Evolutionary conservation across 1,140 invertebrate genomes (phyloP).

Genomic region (Plutomurus gul): DNA sequence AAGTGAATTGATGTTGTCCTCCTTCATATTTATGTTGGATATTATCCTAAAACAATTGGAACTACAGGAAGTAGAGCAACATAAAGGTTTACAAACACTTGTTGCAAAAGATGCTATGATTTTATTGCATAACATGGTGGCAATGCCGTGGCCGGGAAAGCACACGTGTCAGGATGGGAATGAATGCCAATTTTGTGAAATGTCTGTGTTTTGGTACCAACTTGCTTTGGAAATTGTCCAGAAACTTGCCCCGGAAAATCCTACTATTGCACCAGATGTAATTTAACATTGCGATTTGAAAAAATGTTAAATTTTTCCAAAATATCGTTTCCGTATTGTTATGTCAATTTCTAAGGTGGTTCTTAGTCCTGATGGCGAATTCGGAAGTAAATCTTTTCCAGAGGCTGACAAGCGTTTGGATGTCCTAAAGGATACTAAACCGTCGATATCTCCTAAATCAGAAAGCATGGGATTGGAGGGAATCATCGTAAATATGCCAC

Average conservation of each 20-base stretch:
- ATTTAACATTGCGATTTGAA: slow-evolving; percentile 55
- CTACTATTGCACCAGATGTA: slow-evolving; percentile 77
- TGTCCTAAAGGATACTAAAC: slow-evolving; percentile 45
- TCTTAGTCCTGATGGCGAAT: slow-evolving; percentile 53
- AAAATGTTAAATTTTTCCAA: neutral
- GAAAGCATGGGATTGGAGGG: slow-evolving; percentile 78
- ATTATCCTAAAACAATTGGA: slow-evolving; percentile 95
- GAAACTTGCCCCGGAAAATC: slow-evolving; percentile 75
- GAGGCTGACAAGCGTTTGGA: slow-evolving; percentile 50
- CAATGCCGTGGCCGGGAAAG: slow-evolving; percentile 72
- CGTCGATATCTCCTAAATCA: slow-evolving; percentile 54
- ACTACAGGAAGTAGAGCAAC: slow-evolving; percentile 84
- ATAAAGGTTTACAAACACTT: slow-evolving; percentile 76
- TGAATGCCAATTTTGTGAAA: slow-evolving; percentile 90
- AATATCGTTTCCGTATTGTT: neutral
- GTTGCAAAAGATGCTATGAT: slow-evolving; percentile 76
- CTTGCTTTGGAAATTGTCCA: slow-evolving; percentile 77
- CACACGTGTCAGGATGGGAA: slow-evolving; percentile 67
- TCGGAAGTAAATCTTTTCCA: slow-evolving; percentile 49
- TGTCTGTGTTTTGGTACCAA: slow-evolving; percentile 91
- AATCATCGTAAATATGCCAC: slow-evolving; percentile 85
- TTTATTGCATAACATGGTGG: slow-evolving; percentile 81
- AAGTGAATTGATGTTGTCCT: slow-evolving; percentile 78
- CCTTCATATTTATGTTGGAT: slow-evolving; percentile 95
- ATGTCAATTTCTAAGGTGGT: slow-evolving; percentile 36